Evolutionary conservation across 2,113 vertebrate genomes (phyloP), one percentile per base, ranked within the genome.

Genomic region (Paramormyrops kingsleyae): DNA sequence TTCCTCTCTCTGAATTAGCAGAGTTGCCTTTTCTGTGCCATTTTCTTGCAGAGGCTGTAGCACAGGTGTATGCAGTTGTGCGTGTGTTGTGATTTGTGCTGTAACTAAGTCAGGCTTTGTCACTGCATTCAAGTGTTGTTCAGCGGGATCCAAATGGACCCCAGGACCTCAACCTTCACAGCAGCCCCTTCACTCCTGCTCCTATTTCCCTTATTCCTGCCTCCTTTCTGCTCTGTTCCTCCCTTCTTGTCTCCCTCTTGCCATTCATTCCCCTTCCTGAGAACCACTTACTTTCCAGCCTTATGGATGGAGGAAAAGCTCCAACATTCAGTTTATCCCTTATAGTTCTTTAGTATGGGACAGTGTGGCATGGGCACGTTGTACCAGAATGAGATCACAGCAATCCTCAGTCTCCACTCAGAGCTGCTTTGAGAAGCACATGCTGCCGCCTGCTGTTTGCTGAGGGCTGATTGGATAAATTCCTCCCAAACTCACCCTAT

Each of bases 391-490:
- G 90, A 89, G 27, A 94, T 94, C 93, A 91, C 89, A 91, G 93
- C 92, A 91, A 94, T 94, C 90, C 92, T 94, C 92, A 46, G 91
- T 91, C 94, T 91, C 93, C 90, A 84, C 56, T 90, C 46, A 74
- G 89, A 89, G 90, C 87, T 21, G 91, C 91, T 92, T 92, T 88
- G 91, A 91, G 89, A 77, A 88, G 90, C 93, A 93, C 94, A 91
- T 94, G 91, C 91, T 84, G 87, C 80, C 88, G 83, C 83, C 90
- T 62, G 39, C 74, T 46, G 70, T 80, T 90, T 77, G 21, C 27
- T 44, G 47, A 27, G 66, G 35, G 46, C 86, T 95, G 94, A 95
- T 95, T 95, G 94, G 93, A 94, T 96, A 95, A 94, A 93, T 91
- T 92, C 91, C 89, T 89, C 89, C 90, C 91, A 93, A 92, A 92